Base-by-base conservation (phyloP, 1,140 invertebrate genomes). In the Mylabris phalerata region DNA sequence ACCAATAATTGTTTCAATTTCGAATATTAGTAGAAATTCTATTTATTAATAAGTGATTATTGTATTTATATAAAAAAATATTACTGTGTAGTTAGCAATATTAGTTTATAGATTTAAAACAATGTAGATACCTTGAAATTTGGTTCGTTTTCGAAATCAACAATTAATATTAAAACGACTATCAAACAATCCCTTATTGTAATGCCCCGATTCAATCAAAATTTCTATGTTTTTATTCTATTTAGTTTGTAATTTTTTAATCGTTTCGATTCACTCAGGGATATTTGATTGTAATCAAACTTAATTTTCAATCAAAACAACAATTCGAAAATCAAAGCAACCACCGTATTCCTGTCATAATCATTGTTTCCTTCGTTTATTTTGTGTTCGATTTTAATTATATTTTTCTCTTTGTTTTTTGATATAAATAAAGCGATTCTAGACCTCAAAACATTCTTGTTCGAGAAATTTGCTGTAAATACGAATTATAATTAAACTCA, bases 261-360 rank as follows among this genome's bases (percentile, higher is more conserved):
- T 59, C 49, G 59, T 58, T 65, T 67, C 59, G 58, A 51, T 55
- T 55, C 43, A 61, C 66, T 67, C 66, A 63, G 66, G 66, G 66
- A 67, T 66, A 61, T 59, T 55, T 57, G 39, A 43, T 42, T 46
- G 43, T 55, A 48, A 48, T 47, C 27, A 44, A 32, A 19, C 19
- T 19, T 19, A 19, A 1, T 32, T 32, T 32, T 32, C 7, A 32
- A 32, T 5, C 32, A 32, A 32, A 32, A 32, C 4, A 5, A 32
- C 7, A 32, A 19, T 19, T 2, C 19, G 19, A 19, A 19, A 19
- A 19, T 19, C 19, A 19, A 19, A 1, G 19, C 1, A 19, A 19
- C 19, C 19, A 19, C 19, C 19, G 19, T 19, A 58, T 64, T 64
- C 59, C 59, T 57, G 48, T 19, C 26, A 55, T 11, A 9, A 46